Evolutionary conservation across 2,113 vertebrate genomes (phyloP).

Genomic region (Psilopogon haemacephalus): DNA sequence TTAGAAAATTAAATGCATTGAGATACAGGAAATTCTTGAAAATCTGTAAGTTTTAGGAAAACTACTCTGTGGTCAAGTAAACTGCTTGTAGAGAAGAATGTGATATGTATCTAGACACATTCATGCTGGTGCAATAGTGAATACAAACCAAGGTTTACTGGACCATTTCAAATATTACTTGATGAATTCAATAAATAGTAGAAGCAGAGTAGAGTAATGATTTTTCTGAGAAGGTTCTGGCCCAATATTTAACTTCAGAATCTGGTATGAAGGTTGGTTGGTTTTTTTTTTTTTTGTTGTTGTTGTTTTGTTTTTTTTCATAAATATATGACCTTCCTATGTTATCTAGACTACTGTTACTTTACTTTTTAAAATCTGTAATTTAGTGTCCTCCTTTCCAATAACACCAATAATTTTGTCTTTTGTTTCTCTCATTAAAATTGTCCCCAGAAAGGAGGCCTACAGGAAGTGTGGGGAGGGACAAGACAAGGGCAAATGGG

Average conservation of each 20-base stretch:
- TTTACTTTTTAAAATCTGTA: not conserved
- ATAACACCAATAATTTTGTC: not conserved
- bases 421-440: not conserved
- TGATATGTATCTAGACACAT: not conserved
- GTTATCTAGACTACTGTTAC: not conserved
- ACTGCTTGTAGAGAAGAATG: not conserved
- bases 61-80: not conserved
- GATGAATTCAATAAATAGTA: not conserved
- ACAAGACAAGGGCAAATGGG: too few species aligned
- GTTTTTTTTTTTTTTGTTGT: too few species aligned
- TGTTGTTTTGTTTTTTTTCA: too few species aligned
- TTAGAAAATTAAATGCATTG: not conserved
- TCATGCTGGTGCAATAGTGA: not conserved
- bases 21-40: not conserved
- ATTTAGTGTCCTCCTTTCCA: not conserved
- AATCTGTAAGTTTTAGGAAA: not conserved
- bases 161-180: not conserved
- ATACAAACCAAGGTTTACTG: not conserved
- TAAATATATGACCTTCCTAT: not conserved
- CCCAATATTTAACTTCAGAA: not conserved
- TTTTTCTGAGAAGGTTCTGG: not conserved
- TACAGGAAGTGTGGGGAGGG: too few species aligned
- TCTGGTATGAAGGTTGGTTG: not conserved
- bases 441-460: not conserved
- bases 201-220: not conserved